phyloP scores from a whole-genome alignment of 2,888 invertebrate genomes.

The Drosophila prostipennis region DNA sequence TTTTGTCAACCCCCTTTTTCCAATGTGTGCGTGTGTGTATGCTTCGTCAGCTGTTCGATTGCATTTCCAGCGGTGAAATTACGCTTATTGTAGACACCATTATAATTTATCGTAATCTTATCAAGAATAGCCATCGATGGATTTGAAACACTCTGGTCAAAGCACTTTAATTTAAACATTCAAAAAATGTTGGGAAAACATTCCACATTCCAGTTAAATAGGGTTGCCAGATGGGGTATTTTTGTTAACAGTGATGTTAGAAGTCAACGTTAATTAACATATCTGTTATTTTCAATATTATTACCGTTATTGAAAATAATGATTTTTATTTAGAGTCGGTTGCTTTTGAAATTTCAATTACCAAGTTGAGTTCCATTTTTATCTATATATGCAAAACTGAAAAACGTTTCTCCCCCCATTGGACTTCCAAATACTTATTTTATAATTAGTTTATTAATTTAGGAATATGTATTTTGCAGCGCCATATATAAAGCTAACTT shows the following conservation, averaged over 20 bases:
- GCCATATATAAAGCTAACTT: not conserved
- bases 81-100: not conserved
- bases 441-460: not conserved
- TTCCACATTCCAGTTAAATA: not conserved
- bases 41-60: conserved; percentile 14
- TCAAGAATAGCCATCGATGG: not conserved
- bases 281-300: not conserved
- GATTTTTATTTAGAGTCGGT: no score
- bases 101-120: not conserved
- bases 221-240: not conserved
- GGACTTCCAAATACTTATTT: no score
- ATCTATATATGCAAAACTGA: no score
- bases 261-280: no score
- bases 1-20: conserved; percentile 15
- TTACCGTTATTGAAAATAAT: no score
- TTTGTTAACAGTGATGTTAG: not conserved
- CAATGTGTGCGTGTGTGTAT: not conserved
- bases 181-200: not conserved
- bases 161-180: not conserved
- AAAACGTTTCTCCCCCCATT: no score
- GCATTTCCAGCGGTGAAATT: not conserved
- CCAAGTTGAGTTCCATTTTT: no score
- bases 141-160: not conserved
- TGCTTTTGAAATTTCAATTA: no score
- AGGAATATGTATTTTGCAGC: not conserved